Base-by-base conservation (phyloP, 35 echinoderm and acorn worm species). In the Patiria miniata region DNA sequence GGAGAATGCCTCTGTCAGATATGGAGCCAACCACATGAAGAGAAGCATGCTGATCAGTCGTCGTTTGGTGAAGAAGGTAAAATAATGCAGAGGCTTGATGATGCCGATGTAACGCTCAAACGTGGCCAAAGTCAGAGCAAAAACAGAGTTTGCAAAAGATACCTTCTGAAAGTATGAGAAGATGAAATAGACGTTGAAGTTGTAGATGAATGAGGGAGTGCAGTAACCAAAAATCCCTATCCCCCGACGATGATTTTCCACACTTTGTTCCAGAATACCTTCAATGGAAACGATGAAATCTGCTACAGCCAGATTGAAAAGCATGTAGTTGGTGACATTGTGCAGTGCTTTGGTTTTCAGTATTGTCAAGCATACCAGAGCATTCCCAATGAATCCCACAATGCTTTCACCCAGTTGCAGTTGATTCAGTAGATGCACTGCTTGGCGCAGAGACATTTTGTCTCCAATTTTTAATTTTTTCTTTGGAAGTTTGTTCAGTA, bases 321-420 rank as follows among this genome's bases (percentile, higher is more conserved):
- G 65, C 65, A 73, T 26, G 65, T 14, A 73, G 65, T 73, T 73
- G 7, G 65, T 73, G 23, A 73, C 65, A 73, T 73, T 73, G 16
- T 73, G 65, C 65, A 73, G 23, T 30, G 65, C 26, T 73, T 73
- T 73, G 15, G 65, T 73, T 73, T 36, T 73, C 34, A 34, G 10
- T 32, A 73, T 73, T 10, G 65, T 73, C 65, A 73, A 9, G 34
- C 19, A 73, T 23, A 73, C 65, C 34, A 73, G 26, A 8, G 29
- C 26, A 73, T 73, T 73, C 7, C 65, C 65, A 34, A 22, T 7
- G 7, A 73, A 26, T 32, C 65, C 65, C 21, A 73, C 30, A 34
- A 7, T 14, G 9, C 21, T 23, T 14, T 7, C 0, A 32, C 1
- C 8, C 29, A 30, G 19, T 26, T 17, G 10, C 28, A 60, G n/a